phyloP scores from a whole-genome alignment of 2,113 vertebrate species.

The Stigmatopora argus region DNA sequence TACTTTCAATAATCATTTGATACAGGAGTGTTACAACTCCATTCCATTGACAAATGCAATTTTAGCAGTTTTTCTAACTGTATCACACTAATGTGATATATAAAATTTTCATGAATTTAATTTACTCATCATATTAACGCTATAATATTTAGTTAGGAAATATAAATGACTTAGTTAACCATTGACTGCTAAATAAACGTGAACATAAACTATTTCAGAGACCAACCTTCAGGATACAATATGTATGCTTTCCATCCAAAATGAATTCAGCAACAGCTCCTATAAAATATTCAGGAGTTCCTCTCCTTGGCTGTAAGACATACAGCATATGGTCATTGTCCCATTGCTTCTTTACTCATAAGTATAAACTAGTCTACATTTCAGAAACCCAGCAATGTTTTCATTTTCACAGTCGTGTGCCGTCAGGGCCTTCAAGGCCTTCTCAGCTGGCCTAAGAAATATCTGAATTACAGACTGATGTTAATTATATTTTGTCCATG shows the following conservation, averaged over 20 bases:
- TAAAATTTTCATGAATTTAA: slow-evolving; percentile 16
- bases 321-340: slow-evolving; percentile 65
- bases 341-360: slow-evolving; percentile 22
- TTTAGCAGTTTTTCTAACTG: not conserved
- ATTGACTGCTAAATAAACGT: slow-evolving; percentile 57
- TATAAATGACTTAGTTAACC: slow-evolving; percentile 46
- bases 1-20: not conserved
- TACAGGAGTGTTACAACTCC: not conserved
- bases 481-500: too few relatives aligned
- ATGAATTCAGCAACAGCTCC: slow-evolving; percentile 56
- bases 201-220: slow-evolving; percentile 47
- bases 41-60: not conserved
- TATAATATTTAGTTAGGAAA: slow-evolving; percentile 11
- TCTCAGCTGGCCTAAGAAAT: too few relatives aligned
- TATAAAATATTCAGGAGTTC: slow-evolving; percentile 60
- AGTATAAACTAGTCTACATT: not conserved
- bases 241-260: slow-evolving; percentile 60
- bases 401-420: too few relatives aligned
- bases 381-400: not conserved
- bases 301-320: slow-evolving; percentile 45
- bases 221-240: slow-evolving; percentile 41
- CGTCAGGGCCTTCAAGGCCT: too few relatives aligned
- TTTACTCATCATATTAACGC: not conserved
- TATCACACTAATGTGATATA: not conserved
- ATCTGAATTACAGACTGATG: too few relatives aligned